Evolutionary conservation across 2,888 invertebrate genomes (phyloP).

Genomic region (Cyclophora punctaria): DNA sequence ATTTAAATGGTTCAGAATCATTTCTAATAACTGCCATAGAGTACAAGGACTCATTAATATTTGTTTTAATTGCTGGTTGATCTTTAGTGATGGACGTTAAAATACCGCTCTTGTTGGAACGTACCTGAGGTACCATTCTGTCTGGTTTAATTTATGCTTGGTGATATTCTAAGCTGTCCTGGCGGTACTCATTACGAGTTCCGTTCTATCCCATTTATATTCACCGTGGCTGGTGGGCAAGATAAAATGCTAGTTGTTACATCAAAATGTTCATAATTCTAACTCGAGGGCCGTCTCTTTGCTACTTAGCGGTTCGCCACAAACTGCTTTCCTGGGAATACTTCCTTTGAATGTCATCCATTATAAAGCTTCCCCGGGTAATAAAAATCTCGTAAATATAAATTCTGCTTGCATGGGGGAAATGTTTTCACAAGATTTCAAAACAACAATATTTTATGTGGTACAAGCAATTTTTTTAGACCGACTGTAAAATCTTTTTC

Average conservation of each 20-base stretch:
- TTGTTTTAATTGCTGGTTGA: too few species aligned
- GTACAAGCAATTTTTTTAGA: slow-evolving; percentile 3
- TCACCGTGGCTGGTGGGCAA: background rate
- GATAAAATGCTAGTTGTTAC: slow-evolving; percentile 29
- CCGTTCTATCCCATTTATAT: too few species aligned
- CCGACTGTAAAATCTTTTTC: too few species aligned
- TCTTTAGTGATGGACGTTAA: too few species aligned
- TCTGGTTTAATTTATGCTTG: too few species aligned
- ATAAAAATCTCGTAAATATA: slow-evolving; percentile 23
- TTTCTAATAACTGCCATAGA: too few species aligned
- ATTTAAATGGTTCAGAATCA: too few species aligned
- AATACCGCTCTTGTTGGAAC: too few species aligned
- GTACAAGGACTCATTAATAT: too few species aligned
- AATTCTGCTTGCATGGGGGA: slow-evolving; percentile 10
- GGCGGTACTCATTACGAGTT: too few species aligned
- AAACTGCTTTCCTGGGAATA: slow-evolving; percentile 38
- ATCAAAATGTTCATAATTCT: slow-evolving; percentile 36
- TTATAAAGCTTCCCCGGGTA: slow-evolving; percentile 22
- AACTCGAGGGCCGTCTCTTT: slow-evolving; percentile 29
- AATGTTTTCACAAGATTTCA: slow-evolving; percentile 13
- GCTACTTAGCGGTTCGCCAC: slow-evolving; percentile 52
- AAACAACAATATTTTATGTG: slow-evolving; percentile 12
- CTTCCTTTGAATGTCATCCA: slow-evolving; percentile 42
- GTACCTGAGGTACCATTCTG: too few species aligned
- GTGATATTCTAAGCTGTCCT: too few species aligned